These are phyloP conservation scores for Festucalex cinctus DNA, from an alignment of 2,113 vertebrate genomes.

Conservation along the genomic window DNA sequence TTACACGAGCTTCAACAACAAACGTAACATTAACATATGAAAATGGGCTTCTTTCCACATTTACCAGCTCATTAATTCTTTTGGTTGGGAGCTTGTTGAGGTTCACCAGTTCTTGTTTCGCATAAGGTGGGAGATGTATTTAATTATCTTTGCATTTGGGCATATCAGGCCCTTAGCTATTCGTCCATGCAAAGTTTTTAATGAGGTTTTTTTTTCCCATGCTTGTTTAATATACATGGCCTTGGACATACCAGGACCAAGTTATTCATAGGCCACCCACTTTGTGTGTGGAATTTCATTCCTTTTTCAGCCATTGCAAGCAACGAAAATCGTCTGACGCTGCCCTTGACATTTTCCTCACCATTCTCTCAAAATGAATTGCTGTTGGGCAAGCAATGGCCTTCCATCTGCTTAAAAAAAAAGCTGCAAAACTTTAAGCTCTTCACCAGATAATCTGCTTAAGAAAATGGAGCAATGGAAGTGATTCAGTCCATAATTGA, in stretches of 20 bases:
- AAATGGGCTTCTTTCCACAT: constrained; percentile 74
- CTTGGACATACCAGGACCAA: constrained; percentile 23
- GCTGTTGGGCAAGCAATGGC: constrained; percentile 20
- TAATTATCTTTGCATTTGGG: constrained; percentile 62
- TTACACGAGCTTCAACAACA: constrained; percentile 55
- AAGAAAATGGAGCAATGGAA: constrained; percentile 17
- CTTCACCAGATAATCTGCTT: constrained; percentile 13
- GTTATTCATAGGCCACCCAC: constrained; percentile 55
- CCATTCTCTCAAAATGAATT: constrained; percentile 35
- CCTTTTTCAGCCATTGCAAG: constrained; percentile 33
- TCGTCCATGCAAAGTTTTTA: constrained; percentile 62
- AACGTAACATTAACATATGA: constrained; percentile 75
- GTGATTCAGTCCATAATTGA: constrained; percentile 6
- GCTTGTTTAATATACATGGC: constrained; percentile 60
- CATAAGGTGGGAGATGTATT: constrained; percentile 49
- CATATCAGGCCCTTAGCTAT: constrained; percentile 52
- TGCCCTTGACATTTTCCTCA: constrained; percentile 36
- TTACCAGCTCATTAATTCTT: constrained; percentile 77
- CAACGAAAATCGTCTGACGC: constrained; percentile 14
- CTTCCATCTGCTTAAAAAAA: background rate
- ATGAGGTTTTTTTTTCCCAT: constrained; percentile 47
- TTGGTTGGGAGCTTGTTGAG: constrained; percentile 60
- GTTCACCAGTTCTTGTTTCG: constrained; percentile 61
- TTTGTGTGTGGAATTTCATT: constrained; percentile 38
- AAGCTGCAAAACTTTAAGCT: constrained; percentile 11